Base-by-base conservation (phyloP, 2,888 invertebrate species). In the Resseliella maxima region DNA sequence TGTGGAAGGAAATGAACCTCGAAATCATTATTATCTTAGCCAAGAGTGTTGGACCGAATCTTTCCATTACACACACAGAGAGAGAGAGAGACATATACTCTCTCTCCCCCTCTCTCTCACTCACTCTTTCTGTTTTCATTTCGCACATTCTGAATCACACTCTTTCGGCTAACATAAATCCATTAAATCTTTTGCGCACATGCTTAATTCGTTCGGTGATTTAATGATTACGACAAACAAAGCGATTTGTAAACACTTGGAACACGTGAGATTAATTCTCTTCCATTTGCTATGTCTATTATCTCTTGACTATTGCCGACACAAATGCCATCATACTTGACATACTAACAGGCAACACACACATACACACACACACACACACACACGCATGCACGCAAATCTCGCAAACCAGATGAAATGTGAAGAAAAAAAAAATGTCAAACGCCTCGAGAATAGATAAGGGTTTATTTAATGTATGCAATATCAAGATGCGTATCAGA, bases 161-260 rank as follows among this genome's bases (percentile, higher is more conserved):
- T n/a, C n/a, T n/a, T n/a, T n/a, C n/a, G n/a, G n/a, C n/a, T n/a
- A n/a, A n/a, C n/a, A n/a, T n/a, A n/a, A n/a, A 15, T 24, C 59
- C 24, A 50, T 50, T 50, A 59, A 59, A 59, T 24, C 59, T n/a
- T n/a, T 59, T n/a, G 24, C 24, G 59, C 59, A 59, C 59, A 59
- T 59, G 59, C 59, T 59, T 59, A n/a, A 59, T 59, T 59, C 24
- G 59, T 5, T 59, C 59, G 59, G 24, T 59, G 59, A 59, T 59
- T 59, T 24, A 24, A 59, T 59, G 59, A 59, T 59, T 59, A 59
- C 12, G 59, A 59, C 24, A 59, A 59, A 59, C 59, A 59, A 24
- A 24, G 1, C 12, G 59, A 59, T 59, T 50, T 59, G 59, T 59
- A 24, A 59, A 24, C 24, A 59, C 59, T n/a, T 59, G 59, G 24